Conservation (phyloP, 2,113 vertebrate genomes). For the Vimba vimba region DNA sequence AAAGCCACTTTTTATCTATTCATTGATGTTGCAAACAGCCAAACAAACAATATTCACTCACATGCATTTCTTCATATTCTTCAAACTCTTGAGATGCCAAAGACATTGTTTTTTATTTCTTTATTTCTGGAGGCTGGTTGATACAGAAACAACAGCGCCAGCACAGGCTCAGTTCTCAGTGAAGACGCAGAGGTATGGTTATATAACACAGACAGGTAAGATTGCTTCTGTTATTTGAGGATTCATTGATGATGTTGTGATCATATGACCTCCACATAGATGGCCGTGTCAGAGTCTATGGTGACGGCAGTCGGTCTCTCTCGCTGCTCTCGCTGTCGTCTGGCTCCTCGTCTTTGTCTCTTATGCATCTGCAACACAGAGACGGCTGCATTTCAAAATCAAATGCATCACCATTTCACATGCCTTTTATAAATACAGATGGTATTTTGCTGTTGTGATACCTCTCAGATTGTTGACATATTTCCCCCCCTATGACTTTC, state of each 20-base stretch:
- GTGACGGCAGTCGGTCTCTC: slow-evolving; percentile 50
- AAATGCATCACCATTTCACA: neutral
- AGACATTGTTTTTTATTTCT: neutral
- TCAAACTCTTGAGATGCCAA: neutral
- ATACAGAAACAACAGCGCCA: neutral
- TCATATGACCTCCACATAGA: slow-evolving; percentile 76
- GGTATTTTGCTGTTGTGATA: neutral
- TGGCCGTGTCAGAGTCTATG: slow-evolving; percentile 68
- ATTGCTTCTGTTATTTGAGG: no score
- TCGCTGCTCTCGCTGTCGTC: slow-evolving; percentile 46
- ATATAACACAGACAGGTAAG: neutral
- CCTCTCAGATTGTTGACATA: no score
- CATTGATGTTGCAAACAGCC: no score
- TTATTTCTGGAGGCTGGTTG: neutral
- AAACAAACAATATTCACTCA: no score
- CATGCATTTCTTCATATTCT: neutral
- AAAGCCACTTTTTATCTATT: no score
- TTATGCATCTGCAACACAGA: slow-evolving; percentile 45
- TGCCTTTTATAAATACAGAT: neutral
- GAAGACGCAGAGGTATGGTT: neutral
- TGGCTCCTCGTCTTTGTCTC: slow-evolving; percentile 52
- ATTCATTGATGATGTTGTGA: no score
- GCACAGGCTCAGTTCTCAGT: neutral
- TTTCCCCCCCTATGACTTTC: no score
- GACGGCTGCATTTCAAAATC: neutral